Base-by-base conservation (phyloP, 2,113 vertebrate genomes). In the Gymnobelideus leadbeateri region DNA sequence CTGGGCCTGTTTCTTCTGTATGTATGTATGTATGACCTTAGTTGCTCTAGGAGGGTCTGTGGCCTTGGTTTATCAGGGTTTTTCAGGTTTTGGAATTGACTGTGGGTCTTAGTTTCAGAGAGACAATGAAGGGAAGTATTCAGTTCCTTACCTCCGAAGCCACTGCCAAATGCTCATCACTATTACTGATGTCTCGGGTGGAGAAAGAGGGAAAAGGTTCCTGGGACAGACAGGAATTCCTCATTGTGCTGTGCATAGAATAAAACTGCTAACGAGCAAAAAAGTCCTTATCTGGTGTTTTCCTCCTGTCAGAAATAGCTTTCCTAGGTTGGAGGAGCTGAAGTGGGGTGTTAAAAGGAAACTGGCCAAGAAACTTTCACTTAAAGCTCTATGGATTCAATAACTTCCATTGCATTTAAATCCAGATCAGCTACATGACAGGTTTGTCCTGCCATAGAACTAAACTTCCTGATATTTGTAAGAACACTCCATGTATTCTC, bases 191-290 rank as follows among this genome's bases (percentile, higher is more conserved):
- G 52, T 92, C 21, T 21, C 21, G 14, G n/a, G 52, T 93, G 93
- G 52, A 89, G 52, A 51, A 89, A 84, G 84, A 92, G 89, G 91
- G 92, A 49, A 25, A 50, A 25, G 9, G 92, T 51, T 93, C 51
- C 50, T 90, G 77, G 95, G 91, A 84, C 91, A 50, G 46, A 54
- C 84, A 89, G 94, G 91, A 95, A 91, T 77, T 95, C 89, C 89
- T 61, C 51, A 92, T 92, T 43, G 89, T 95, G 93, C 92, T 90
- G 55, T 97, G 54, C 96, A 84, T 97, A 96, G 94, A 98, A 98
- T 97, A 97, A 98, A 98, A 95, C 90, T 95, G 94, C 91, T 28
- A 94, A 91, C 68, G 96, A 92, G 93, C 16, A 53, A 94, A 94
- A 94, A 92, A 47, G 47, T 26, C 68, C 12, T 3, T 5, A 47